A percentile compares a stretch with the other conserved stretches of the same genome.
Evolutionary conservation across 2,113 vertebrate species (phyloP).

Genomic region (Nettapus auritus): DNA sequence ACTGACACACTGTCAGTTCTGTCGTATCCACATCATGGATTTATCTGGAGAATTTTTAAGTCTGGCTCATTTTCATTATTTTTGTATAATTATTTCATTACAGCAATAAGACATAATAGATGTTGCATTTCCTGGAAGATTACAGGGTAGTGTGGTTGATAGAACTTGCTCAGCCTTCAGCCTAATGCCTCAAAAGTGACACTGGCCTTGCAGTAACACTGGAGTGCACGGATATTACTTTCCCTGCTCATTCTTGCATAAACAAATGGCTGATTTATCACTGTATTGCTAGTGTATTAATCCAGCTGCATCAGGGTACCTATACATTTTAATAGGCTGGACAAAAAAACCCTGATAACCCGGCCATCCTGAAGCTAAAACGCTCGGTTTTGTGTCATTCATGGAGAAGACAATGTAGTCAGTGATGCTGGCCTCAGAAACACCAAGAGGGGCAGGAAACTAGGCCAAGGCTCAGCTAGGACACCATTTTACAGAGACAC

Average conservation of each 20-base stretch:
- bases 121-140: slow-evolving; percentile 48
- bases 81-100: slow-evolving; percentile 73
- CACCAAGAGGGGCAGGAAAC: not conserved
- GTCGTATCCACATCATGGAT: slow-evolving; percentile 54
- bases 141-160: slow-evolving; percentile 34
- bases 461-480: slow-evolving; percentile 22
- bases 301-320: not conserved
- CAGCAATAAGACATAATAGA: slow-evolving; percentile 64
- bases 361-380: not conserved
- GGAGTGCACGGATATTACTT: not conserved
- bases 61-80: slow-evolving; percentile 66
- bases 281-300: not conserved
- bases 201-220: not conserved
- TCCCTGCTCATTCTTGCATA: not conserved
- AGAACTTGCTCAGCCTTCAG: slow-evolving; percentile 43
- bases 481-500: not conserved
- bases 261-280: not conserved
- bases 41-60: slow-evolving; percentile 57
- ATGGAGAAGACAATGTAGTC: not conserved
- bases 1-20: slow-evolving; percentile 58
- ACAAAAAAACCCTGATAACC: not conserved
- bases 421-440: not conserved
- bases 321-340: not conserved
- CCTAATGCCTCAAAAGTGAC: slow-evolving; percentile 39
- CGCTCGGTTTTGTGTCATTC: not conserved